Evolutionary conservation across 2,113 vertebrate genomes (phyloP), one percentile per base, ranked within the genome.

Genomic region (Corythornis vintsioides): DNA sequence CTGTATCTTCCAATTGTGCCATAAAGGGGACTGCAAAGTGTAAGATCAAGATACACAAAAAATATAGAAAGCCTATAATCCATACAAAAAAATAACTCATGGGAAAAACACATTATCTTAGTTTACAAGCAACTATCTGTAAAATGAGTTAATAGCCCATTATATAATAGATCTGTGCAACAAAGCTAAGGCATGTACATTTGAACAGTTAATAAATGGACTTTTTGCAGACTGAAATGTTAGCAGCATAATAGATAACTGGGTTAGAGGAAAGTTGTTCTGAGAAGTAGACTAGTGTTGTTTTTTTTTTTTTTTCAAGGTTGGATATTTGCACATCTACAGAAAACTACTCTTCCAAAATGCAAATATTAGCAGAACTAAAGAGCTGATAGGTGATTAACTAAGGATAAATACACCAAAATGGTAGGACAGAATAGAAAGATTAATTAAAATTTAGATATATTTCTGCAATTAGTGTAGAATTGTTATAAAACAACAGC

Each of bases 81-180:
- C 48, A 10, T 64, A 20, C 26, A 24, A 64, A 74, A 38, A 47
- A 89, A 74, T 64, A 84, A 67, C 59, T 88, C 60, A 31, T 15
- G 50, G 53, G 80, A 75, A 92, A 94, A 52, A 2, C 40, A 50
- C 9, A 57, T 90, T 81, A 60, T 57, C 56, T 88, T 81, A 48
- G 88, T 95, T 88, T 93, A 93, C 79, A 93, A 88, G 75, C 67
- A 90, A 33, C 69, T 90, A 48, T 86, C 47, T 95, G 79, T 94
- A 77, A 91, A 93, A 91, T 29, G 24, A 94, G 93, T 22, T 91
- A 82, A 93, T 91, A 88, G 73, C 83, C 72, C 84, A 53, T 88
- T 85, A 81, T 91, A 60, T 77, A 91, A 80, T 48, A 80, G 82
- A 77, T 63, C 29, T 29, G 40, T 48, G 75, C 78, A 91, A 57